These are phyloP conservation scores for Lagorchestes hirsutus DNA, from an alignment of 2,797 vertebrate species.

Conservation along the genomic window DNA sequence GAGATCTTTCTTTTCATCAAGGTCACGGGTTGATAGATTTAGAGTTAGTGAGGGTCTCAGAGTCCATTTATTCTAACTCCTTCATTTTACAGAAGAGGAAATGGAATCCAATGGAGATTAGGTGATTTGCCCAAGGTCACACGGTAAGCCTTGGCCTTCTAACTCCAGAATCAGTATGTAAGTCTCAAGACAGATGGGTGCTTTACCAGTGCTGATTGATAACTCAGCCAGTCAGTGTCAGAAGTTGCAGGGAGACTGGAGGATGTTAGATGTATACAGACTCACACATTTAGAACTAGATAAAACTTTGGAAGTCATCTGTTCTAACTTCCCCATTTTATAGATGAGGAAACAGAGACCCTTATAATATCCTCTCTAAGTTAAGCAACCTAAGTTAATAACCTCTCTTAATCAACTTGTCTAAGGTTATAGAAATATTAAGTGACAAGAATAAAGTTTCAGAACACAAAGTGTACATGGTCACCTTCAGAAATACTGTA, in stretches of 20 bases:
- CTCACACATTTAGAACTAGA: not conserved
- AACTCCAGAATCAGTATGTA: not conserved
- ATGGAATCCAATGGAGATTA: not conserved
- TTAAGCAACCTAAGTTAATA: too few species aligned
- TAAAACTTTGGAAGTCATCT: not conserved
- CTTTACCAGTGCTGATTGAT: not conserved
- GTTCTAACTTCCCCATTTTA: not conserved
- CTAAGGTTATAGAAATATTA: not conserved
- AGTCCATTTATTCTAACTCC: not conserved
- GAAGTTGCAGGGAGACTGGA: not conserved
- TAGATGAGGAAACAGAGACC: not conserved
- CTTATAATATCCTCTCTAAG: not conserved
- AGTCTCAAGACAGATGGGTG: not conserved
- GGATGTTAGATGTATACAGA: not conserved
- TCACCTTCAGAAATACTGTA: not conserved
- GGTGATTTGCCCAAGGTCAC: not conserved
- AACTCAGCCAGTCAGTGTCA: not conserved
- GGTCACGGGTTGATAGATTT: not conserved
- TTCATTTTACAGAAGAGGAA: not conserved
- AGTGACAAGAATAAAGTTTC: not conserved
- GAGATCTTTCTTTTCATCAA: not conserved
- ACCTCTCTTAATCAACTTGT: not conserved
- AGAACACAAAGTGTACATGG: not conserved
- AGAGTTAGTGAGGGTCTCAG: not conserved
- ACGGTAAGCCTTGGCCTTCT: not conserved